phyloP scores from a whole-genome alignment of 2,113 vertebrate genomes.

The Hyperoodon ampullatus region DNA sequence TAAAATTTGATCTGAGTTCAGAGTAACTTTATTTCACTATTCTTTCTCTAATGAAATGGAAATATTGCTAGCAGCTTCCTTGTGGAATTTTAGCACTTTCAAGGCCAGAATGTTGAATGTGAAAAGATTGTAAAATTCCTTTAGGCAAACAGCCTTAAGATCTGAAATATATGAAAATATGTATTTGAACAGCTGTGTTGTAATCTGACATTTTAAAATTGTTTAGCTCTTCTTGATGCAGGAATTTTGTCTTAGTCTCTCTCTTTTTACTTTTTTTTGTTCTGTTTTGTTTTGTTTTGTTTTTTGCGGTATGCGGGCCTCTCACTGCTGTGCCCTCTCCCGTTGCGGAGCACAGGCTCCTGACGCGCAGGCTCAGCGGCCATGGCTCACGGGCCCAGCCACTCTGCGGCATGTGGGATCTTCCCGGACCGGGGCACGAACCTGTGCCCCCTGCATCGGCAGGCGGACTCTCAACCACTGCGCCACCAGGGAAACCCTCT shows the following conservation, averaged over 20 bases:
- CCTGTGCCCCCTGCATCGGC: too few relatives aligned
- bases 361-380: too few relatives aligned
- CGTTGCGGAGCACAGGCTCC: too few relatives aligned
- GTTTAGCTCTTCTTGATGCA: background rate
- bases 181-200: conserved; percentile 58
- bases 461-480: too few relatives aligned
- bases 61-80: conserved; percentile 60
- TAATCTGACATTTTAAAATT: conserved; percentile 47
- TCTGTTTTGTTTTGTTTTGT: too few relatives aligned
- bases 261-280: background rate
- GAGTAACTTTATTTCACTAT: conserved; percentile 16
- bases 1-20: conserved; percentile 55
- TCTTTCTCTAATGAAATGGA: conserved; percentile 52
- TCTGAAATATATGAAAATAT: conserved; percentile 63
- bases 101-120: conserved; percentile 6
- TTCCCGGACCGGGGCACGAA: too few relatives aligned
- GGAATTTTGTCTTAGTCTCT: background rate
- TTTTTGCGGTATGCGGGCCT: too few relatives aligned
- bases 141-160: conserved; percentile 47
- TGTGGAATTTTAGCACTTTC: conserved; percentile 44
- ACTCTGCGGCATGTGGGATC: too few relatives aligned
- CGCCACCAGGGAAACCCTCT: too few relatives aligned
- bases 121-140: conserved; percentile 52
- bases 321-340: too few relatives aligned
- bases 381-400: too few relatives aligned